Conservation (phyloP, 2,113 vertebrate genomes). For the Lepisosteus osseus region DNA sequence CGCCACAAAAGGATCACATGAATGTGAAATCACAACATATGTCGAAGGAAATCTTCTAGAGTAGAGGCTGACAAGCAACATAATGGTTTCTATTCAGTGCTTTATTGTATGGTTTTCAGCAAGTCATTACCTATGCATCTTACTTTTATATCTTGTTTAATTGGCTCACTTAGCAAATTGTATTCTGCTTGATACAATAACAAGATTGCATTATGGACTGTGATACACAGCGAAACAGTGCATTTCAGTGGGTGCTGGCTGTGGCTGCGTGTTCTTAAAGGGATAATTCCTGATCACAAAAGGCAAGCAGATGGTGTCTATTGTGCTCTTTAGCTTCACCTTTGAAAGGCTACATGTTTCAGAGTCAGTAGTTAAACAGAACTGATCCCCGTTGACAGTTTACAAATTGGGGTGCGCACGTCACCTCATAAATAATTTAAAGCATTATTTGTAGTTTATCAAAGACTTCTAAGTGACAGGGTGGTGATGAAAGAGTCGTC, state of each 20-base stretch:
- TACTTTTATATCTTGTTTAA: constrained; percentile 10
- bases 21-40: not conserved
- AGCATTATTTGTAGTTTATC: not conserved
- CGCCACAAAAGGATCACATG: too few species aligned
- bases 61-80: not conserved
- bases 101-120: not conserved
- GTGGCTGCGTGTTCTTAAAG: constrained; percentile 13
- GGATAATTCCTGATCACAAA: constrained; percentile 20
- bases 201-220: constrained; percentile 16
- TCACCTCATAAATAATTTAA: constrained; percentile 3
- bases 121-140: constrained; percentile 5
- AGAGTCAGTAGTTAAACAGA: constrained; percentile 20
- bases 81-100: not conserved
- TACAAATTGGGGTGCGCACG: constrained; percentile 12
- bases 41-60: not conserved
- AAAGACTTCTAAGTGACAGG: not conserved
- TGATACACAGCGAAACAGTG: constrained; percentile 13
- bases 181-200: constrained; percentile 6
- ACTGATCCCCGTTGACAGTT: constrained; percentile 20
- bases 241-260: constrained; percentile 15
- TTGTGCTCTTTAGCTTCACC: constrained; percentile 17
- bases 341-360: constrained; percentile 4
- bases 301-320: constrained; percentile 26
- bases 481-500: not conserved
- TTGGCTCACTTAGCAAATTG: constrained; percentile 5